Evolutionary conservation across 2,888 invertebrate genomes (phyloP).

Genomic region (Rotaria magnacalcarata): DNA sequence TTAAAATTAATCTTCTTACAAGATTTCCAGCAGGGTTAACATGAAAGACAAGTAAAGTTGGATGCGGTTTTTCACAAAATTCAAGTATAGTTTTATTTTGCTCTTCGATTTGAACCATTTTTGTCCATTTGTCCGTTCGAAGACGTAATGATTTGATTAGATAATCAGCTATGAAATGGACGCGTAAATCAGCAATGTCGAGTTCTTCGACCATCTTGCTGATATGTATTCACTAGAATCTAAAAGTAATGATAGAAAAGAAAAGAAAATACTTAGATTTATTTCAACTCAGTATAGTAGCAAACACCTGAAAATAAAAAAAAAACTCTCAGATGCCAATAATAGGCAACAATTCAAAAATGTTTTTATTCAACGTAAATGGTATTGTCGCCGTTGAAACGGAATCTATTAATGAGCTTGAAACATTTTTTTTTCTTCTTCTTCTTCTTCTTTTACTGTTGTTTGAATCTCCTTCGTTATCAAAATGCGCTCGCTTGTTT

Average conservation of each 20-base stretch:
- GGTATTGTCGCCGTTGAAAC: neutral
- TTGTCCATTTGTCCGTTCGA: conserved; percentile 86
- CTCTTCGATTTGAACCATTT: conserved; percentile 65
- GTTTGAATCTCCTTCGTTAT: neutral
- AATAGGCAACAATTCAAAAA: neutral
- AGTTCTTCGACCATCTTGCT: conserved; percentile 50
- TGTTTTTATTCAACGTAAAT: neutral
- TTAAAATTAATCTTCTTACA: neutral
- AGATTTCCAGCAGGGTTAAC: conserved; percentile 61
- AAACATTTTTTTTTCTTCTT: neutral
- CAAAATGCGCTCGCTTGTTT: neutral
- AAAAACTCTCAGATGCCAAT: neutral
- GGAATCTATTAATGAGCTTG: conserved; percentile 10
- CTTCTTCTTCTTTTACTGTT: neutral
- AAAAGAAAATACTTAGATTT: no score
- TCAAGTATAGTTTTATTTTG: conserved; percentile 56
- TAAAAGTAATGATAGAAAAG: neutral
- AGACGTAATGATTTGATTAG: conserved; percentile 68
- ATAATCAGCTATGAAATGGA: conserved; percentile 78
- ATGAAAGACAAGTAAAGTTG: conserved; percentile 52
- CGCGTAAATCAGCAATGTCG: conserved; percentile 67
- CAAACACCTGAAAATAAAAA: neutral
- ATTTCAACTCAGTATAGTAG: neutral
- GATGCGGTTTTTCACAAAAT: conserved; percentile 58
- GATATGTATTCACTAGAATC: neutral